Percentiles rank a stretch among this genome's conserved stretches.
phyloP scores from a whole-genome alignment of 2,113 vertebrate species.

The Donacobius atricapilla region DNA sequence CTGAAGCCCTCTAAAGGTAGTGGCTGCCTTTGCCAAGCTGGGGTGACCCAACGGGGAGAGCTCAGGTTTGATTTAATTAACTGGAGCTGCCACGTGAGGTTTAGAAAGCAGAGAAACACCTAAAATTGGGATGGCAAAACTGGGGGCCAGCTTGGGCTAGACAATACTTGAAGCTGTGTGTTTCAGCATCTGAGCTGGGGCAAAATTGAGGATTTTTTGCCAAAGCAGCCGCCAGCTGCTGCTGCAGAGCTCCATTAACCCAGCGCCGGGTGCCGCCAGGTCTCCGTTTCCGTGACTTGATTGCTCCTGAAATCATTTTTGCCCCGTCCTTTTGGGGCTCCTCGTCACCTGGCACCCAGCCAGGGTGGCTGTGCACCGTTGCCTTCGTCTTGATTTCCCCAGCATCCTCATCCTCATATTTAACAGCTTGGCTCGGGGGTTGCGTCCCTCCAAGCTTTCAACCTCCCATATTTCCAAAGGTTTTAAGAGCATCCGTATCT shows the following conservation, averaged over 20 bases:
- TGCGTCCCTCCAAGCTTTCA: background rate
- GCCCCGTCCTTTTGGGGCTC: background rate
- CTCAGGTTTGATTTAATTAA: fast-evolving
- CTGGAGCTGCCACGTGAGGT: no score
- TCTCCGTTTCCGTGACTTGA: background rate
- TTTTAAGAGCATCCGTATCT: fast-evolving
- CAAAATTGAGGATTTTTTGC: background rate
- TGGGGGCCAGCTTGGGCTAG: background rate
- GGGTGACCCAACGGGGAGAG: no score
- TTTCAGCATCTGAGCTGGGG: background rate
- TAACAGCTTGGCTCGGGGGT: background rate
- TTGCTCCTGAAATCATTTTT: background rate
- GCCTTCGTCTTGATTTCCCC: background rate
- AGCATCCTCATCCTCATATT: background rate
- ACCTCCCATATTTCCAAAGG: fast-evolving
- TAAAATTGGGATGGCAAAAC: fast-evolving
- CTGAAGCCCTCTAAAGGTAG: fast-evolving
- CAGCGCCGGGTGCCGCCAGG: background rate
- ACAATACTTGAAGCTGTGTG: fast-evolving
- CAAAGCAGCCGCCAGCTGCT: background rate
- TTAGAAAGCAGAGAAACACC: background rate
- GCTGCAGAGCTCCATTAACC: constrained; percentile 57
- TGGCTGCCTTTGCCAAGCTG: fast-evolving
- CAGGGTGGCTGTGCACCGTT: fast-evolving
- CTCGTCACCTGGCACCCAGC: fast-evolving